Percentiles rank a stretch among this genome's conserved stretches.
These are phyloP conservation scores for Lamproptera curius DNA, from an alignment of 2,888 invertebrate genomes.

Conservation along the genomic window DNA sequence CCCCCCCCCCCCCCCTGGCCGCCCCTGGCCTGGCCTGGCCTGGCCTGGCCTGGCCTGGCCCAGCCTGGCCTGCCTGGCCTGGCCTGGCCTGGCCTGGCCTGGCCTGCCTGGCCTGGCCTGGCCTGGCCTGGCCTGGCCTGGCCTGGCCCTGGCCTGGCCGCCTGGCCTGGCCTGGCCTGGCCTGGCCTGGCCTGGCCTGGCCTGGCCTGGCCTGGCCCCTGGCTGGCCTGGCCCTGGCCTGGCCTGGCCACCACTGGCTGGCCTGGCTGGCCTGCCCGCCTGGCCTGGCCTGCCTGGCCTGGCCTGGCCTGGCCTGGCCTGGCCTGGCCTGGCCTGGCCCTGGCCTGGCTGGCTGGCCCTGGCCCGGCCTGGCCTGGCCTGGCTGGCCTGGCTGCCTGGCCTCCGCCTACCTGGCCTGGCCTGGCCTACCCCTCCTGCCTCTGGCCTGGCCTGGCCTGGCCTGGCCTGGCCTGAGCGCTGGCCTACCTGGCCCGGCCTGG, in stretches of 20 bases:
- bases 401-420: conserved; percentile 6
- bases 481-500: background rate
- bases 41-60: too few species aligned
- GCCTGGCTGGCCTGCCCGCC: conserved; percentile 1
- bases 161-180: conserved; percentile 14
- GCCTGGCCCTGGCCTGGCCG: too few species aligned
- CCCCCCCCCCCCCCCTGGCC: too few species aligned
- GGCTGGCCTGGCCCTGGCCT: too few species aligned
- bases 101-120: conserved; percentile 11
- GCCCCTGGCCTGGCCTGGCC: too few species aligned
- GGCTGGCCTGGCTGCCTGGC: too few species aligned
- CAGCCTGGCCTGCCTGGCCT: too few species aligned
- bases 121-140: conserved; percentile 9
- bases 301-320: conserved; percentile 6
- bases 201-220: conserved; percentile 8
- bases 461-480: background rate
- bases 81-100: too few species aligned
- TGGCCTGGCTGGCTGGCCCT: too few species aligned
- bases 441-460: background rate
- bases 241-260: conserved; percentile 5
- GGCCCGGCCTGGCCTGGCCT: conserved; percentile 11
- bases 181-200: conserved; percentile 9
- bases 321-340: conserved; percentile 9
- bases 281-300: too few species aligned
- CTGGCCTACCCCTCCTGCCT: too few species aligned